Evolutionary conservation across 92 coral and sea anemone species (phyloP).

Genomic region (Meandrina meandrites): DNA sequence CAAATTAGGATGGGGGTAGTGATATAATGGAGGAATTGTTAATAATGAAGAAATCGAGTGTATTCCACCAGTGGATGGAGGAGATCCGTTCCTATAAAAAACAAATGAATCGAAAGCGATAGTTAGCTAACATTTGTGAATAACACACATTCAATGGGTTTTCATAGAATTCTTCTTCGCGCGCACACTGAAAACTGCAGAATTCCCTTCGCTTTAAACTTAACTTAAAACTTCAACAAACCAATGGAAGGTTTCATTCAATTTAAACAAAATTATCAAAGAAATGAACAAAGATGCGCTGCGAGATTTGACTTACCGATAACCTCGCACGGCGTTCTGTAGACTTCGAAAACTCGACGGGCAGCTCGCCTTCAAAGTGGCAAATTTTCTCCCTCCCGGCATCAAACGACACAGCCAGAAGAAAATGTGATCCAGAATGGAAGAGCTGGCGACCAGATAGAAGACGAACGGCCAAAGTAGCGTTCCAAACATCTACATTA

Average conservation of each 20-base stretch:
- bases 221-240: background rate
- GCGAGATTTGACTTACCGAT: slow-evolving; percentile 47
- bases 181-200: background rate
- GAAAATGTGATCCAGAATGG: slow-evolving; percentile 63
- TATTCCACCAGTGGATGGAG: slow-evolving; percentile 59
- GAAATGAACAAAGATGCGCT: background rate
- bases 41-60: slow-evolving; percentile 79
- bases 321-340: slow-evolving; percentile 59
- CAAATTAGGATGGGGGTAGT: slow-evolving; percentile 79
- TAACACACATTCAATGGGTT: background rate
- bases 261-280: background rate
- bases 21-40: slow-evolving; percentile 80
- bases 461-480: slow-evolving; percentile 58
- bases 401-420: slow-evolving; percentile 84
- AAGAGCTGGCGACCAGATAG: slow-evolving; percentile 71
- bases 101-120: slow-evolving; percentile 35
- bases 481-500: slow-evolving; percentile 80
- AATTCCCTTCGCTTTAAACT: background rate
- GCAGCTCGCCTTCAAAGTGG: slow-evolving; percentile 78
- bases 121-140: slow-evolving; percentile 9
- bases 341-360: slow-evolving; percentile 67
- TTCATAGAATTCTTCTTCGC: background rate
- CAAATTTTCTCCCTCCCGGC: slow-evolving; percentile 98
- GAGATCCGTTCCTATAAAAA: slow-evolving; percentile 74
- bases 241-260: background rate